Evolutionary conservation across 30 jellyfish, hydroid and myxozoan species (phyloP).

Genomic region (Turritopsis rubra): DNA sequence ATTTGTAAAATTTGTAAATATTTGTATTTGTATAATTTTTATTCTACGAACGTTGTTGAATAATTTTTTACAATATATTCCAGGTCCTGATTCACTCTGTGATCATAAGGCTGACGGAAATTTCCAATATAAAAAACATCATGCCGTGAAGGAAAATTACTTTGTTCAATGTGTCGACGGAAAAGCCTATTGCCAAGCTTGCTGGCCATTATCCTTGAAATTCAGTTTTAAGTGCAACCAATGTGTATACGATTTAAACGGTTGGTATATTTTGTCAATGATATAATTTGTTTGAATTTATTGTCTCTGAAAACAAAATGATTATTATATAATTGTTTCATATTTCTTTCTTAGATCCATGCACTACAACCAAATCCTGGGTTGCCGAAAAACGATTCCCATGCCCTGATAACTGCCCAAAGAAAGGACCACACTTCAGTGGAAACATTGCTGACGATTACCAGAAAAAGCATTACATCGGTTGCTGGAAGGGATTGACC

Average conservation of each 20-base stretch:
- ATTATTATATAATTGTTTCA: too few relatives aligned
- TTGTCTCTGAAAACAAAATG: background rate
- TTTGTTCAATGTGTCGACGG: constrained; percentile 27
- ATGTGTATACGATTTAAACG: constrained; percentile 4
- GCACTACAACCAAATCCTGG: constrained; percentile 30
- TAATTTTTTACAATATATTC: too few relatives aligned
- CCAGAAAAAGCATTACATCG: constrained; percentile 18
- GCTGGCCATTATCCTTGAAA: constrained; percentile 27
- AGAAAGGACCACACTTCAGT: constrained; percentile 26
- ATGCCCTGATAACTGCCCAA: constrained; percentile 32
- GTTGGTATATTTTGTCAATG: background rate
- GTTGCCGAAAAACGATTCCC: constrained; percentile 13
- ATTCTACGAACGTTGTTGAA: background rate
- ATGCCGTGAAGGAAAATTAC: background rate
- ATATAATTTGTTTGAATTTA: background rate
- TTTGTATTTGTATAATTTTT: too few relatives aligned
- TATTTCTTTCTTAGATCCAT: constrained; percentile 16
- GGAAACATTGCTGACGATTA: constrained; percentile 22
- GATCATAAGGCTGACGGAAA: constrained; percentile 13
- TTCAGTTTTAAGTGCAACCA: constrained; percentile 17
- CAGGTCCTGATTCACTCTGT: constrained; percentile 16
- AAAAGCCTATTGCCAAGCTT: constrained; percentile 23
- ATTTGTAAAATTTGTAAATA: too few relatives aligned
- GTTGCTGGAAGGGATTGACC: constrained; percentile 34
- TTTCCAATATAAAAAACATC: background rate